These are phyloP conservation scores for Eptatretus atami DNA, from an alignment of 2,797 vertebrate species.

Conservation along the genomic window DNA sequence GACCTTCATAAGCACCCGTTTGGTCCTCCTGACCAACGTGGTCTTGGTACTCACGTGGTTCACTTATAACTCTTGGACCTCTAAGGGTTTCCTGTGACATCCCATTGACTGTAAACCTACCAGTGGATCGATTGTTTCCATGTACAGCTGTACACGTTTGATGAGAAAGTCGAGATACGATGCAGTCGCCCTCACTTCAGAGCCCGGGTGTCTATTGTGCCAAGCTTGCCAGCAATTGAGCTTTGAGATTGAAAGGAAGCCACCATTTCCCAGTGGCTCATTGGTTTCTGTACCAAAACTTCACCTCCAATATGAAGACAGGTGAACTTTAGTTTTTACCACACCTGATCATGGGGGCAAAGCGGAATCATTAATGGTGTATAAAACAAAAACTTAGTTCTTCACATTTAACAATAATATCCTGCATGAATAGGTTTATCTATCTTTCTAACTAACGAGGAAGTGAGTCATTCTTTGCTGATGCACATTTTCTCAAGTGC, in stretches of 20 bases:
- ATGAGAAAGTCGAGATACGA: slow-evolving; percentile 81
- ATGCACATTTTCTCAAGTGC: too few species aligned
- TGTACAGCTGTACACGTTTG: slow-evolving; percentile 78
- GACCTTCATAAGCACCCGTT: slow-evolving; percentile 51
- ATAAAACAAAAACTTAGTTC: too few species aligned
- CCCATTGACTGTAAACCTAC: slow-evolving; percentile 47
- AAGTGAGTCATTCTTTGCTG: too few species aligned
- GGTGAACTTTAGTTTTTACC: slow-evolving; percentile 24
- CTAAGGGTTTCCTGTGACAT: slow-evolving; percentile 72
- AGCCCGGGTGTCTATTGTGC: slow-evolving; percentile 28
- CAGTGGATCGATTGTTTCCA: slow-evolving; percentile 22
- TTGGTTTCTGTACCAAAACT: slow-evolving; percentile 29
- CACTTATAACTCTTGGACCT: slow-evolving; percentile 53
- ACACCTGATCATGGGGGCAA: too few species aligned
- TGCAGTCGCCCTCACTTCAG: slow-evolving; percentile 53
- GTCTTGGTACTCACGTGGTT: slow-evolving; percentile 41
- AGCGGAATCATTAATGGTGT: too few species aligned
- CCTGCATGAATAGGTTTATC: too few species aligned
- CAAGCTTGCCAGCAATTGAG: slow-evolving; percentile 29
- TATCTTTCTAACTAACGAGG: too few species aligned
- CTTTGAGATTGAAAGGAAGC: slow-evolving; percentile 46
- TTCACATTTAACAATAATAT: too few species aligned
- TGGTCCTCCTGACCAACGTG: slow-evolving; percentile 58
- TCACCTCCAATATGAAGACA: slow-evolving; percentile 38
- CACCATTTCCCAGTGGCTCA: slow-evolving; percentile 25